These are phyloP conservation scores for Morus bassanus DNA, from an alignment of 2,797 vertebrate genomes.

Conservation along the genomic window DNA sequence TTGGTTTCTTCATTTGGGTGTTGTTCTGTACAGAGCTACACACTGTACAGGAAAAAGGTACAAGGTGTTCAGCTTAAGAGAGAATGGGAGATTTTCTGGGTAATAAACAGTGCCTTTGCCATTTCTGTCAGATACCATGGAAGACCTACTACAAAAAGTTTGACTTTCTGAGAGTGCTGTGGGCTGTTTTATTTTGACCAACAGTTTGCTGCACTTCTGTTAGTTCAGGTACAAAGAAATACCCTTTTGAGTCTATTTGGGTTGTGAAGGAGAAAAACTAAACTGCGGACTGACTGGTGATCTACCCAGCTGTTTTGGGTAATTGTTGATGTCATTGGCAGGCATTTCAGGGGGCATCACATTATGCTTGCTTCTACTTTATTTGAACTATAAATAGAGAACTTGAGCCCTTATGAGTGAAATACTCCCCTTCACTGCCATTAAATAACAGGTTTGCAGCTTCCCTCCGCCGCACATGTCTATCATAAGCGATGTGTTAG, in stretches of 20 bases:
- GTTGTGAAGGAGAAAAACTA: neutral
- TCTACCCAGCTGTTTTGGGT: neutral
- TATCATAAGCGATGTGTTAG: neutral
- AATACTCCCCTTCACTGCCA: neutral
- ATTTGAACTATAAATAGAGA: constrained; percentile 17
- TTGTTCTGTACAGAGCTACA: neutral
- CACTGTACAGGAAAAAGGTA: neutral
- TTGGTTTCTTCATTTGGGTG: neutral
- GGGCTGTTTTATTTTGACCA: neutral
- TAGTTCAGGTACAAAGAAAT: neutral
- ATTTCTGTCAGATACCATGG: neutral
- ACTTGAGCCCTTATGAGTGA: neutral
- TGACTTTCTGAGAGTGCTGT: neutral
- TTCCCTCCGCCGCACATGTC: neutral
- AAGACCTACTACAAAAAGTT: neutral
- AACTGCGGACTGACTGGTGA: neutral
- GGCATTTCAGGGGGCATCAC: neutral
- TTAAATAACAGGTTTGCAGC: neutral
- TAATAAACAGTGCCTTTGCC: neutral
- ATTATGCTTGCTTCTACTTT: neutral
- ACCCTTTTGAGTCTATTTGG: neutral
- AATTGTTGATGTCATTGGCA: neutral
- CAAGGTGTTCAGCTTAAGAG: neutral
- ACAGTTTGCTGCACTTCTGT: neutral
- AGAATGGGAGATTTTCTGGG: neutral